These are phyloP conservation scores for Drosophila merina DNA, from an alignment of 2,888 invertebrate genomes.

Conservation along the genomic window DNA sequence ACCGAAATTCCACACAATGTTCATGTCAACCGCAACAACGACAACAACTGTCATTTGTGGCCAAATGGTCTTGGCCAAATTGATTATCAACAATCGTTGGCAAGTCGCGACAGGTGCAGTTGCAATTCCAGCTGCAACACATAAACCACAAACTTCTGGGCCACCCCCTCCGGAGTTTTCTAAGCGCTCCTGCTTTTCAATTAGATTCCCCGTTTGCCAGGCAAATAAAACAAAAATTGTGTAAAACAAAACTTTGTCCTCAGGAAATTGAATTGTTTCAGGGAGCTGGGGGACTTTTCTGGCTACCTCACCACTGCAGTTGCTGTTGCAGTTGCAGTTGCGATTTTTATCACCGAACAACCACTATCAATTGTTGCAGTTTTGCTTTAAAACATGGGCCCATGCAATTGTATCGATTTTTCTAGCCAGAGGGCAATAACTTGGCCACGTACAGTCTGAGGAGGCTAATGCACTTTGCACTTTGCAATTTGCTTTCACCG, in stretches of 20 bases:
- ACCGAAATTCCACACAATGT: conserved; percentile 64
- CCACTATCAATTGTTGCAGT: conserved; percentile 73
- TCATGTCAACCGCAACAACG: conserved; percentile 68
- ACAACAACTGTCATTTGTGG: conserved; percentile 60
- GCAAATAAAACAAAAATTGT: conserved; percentile 50
- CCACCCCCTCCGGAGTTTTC: conserved; percentile 16
- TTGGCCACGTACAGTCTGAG: conserved; percentile 54
- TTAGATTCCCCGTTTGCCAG: conserved; percentile 51
- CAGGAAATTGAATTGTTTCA: conserved; percentile 39
- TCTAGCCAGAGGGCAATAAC: conserved; percentile 79
- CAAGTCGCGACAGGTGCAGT: conserved; percentile 23
- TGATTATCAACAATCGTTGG: conserved; percentile 68
- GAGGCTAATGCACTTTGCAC: conserved; percentile 81
- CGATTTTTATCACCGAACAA: conserved; percentile 64
- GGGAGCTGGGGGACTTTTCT: conserved; percentile 15
- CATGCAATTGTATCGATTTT: conserved; percentile 81
- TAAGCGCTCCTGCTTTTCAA: conserved; percentile 63
- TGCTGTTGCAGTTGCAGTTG: conserved; percentile 71
- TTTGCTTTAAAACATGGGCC: conserved; percentile 49
- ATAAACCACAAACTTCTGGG: conserved; percentile 32
- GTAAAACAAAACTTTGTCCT: conserved; percentile 56
- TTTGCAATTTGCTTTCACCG: conserved; percentile 39
- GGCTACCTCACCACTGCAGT: conserved; percentile 16
- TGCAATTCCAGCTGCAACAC: conserved; percentile 51
- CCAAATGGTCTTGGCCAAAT: conserved; percentile 59